Conservation (phyloP, 1,140 invertebrate genomes). For the Campoletis sonorensis region DNA sequence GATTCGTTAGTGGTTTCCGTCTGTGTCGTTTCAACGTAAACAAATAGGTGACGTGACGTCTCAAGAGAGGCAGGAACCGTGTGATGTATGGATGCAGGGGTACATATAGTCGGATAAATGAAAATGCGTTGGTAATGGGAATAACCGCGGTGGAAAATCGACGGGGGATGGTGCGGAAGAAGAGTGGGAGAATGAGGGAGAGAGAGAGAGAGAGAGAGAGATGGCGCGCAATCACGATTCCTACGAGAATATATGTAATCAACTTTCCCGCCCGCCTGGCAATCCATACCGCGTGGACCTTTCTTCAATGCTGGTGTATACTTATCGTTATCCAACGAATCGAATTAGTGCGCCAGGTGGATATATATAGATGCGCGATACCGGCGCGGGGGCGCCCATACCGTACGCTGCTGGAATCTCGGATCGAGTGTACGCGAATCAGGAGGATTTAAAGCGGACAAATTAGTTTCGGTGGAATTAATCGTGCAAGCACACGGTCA, state of each 20-base stretch:
- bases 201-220: not conserved
- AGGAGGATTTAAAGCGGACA: constrained; percentile 65
- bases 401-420: constrained; percentile 19
- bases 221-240: not conserved
- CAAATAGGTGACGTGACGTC: constrained; percentile 2
- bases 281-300: not conserved
- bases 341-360: too few species aligned
- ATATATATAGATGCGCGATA: too few species aligned
- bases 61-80: not conserved
- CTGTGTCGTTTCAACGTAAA: not conserved
- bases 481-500: constrained; percentile 59
- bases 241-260: constrained; percentile 30
- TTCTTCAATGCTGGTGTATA: not conserved
- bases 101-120: not conserved
- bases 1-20: constrained; percentile 21
- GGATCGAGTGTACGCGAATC: constrained; percentile 51
- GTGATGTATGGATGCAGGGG: not conserved
- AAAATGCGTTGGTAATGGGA: not conserved
- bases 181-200: not conserved
- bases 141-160: not conserved
- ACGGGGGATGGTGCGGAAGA: too few species aligned
- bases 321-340: constrained; percentile 5
- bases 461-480: constrained; percentile 71
- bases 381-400: not conserved
- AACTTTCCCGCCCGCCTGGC: not conserved